These are phyloP conservation scores for Lordiphosa collinella DNA, from an alignment of 1,140 invertebrate species.

Conservation along the genomic window DNA sequence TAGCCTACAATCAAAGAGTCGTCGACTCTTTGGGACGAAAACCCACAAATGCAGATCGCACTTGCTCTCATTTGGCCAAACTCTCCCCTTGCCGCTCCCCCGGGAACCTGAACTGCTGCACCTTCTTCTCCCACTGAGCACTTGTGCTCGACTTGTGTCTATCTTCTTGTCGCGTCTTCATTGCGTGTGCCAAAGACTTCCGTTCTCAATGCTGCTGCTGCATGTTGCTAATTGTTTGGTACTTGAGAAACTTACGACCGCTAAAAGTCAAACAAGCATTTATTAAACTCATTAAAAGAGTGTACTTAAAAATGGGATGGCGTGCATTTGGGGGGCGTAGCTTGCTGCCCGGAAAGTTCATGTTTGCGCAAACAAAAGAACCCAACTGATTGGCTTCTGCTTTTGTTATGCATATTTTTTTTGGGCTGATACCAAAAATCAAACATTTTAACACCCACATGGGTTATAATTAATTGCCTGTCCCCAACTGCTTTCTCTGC, in stretches of 20 bases:
- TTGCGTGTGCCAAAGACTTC: conserved; percentile 67
- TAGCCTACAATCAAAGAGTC: conserved; percentile 34
- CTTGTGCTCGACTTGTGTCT: conserved; percentile 6
- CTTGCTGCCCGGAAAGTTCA: conserved; percentile 10
- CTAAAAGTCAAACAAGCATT: conserved; percentile 73
- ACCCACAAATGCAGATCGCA: conserved; percentile 56
- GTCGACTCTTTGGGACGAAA: conserved; percentile 33
- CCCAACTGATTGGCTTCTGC: conserved; percentile 61
- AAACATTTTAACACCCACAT: conserved; percentile 55
- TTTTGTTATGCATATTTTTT: conserved; percentile 67
- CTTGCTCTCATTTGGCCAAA: background rate
- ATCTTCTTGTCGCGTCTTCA: conserved; percentile 14
- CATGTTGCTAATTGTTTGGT: conserved; percentile 69
- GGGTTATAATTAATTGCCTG: conserved; percentile 71
- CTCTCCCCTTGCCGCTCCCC: background rate
- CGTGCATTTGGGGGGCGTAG: conserved; percentile 27
- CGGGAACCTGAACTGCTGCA: background rate
- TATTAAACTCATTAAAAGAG: conserved; percentile 73
- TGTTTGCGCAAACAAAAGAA: conserved; percentile 54
- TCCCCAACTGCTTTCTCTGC: conserved; percentile 33
- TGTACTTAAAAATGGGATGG: conserved; percentile 34
- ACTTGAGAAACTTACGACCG: conserved; percentile 73
- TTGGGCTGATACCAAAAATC: conserved; percentile 26
- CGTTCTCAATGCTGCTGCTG: conserved; percentile 60
- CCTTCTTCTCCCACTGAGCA: background rate